Conservation (phyloP, 2,888 invertebrate species). For the Leucoptera coffeella region DNA sequence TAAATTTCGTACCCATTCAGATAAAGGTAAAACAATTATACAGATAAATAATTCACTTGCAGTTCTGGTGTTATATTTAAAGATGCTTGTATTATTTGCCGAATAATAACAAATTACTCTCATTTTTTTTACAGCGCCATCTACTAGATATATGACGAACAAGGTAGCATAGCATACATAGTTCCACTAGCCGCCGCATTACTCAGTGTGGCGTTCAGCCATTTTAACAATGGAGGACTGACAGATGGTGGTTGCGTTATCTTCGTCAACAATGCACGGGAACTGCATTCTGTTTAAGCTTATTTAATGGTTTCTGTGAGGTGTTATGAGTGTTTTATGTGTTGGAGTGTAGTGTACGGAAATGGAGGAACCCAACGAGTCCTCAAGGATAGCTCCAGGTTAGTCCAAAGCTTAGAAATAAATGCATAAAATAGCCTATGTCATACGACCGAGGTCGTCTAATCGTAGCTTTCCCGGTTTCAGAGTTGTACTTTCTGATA, state of each 20-base stretch:
- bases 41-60: too few relatives aligned
- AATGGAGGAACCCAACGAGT: conserved; percentile 36
- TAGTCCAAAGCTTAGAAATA: conserved; percentile 19
- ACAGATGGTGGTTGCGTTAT: conserved; percentile 41
- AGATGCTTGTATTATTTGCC: too few relatives aligned
- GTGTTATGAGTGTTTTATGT: conserved; percentile 17
- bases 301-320: conserved; percentile 33
- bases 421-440: conserved; percentile 19
- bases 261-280: conserved; percentile 45
- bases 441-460: conserved; percentile 31
- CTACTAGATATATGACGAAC: too few relatives aligned
- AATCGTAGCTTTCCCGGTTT: conserved; percentile 47
- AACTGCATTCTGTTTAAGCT: conserved; percentile 32
- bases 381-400: conserved; percentile 41
- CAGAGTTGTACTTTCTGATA: conserved; percentile 92
- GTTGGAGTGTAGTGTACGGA: conserved; percentile 21
- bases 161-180: too few relatives aligned
- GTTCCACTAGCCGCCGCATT: too few relatives aligned
- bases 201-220: too few relatives aligned
- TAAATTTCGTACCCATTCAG: too few relatives aligned
- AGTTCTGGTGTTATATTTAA: too few relatives aligned
- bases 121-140: too few relatives aligned
- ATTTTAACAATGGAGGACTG: conserved; percentile 49
- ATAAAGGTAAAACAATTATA: too few relatives aligned
- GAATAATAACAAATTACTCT: too few relatives aligned